Conservation (phyloP, 2,888 invertebrate genomes). For the Elysia crispata region DNA sequence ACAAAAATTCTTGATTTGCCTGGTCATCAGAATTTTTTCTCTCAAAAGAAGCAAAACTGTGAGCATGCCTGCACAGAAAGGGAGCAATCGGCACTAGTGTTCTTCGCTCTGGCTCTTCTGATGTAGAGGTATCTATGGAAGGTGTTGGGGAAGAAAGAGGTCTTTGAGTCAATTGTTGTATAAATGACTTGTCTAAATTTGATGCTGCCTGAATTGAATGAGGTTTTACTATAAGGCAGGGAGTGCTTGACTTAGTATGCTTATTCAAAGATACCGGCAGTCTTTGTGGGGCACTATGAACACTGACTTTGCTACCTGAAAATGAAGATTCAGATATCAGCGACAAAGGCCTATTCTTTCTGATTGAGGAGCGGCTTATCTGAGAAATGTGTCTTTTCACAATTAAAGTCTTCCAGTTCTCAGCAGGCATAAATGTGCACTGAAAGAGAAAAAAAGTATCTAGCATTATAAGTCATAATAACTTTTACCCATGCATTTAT, state of each 20-base stretch:
- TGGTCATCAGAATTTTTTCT: conserved; percentile 31
- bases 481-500: no score
- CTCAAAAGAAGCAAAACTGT: conserved; percentile 45
- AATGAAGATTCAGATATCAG: conserved; percentile 13
- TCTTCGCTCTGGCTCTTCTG: conserved; percentile 33
- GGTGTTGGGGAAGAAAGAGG: conserved; percentile 1
- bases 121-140: not conserved
- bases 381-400: conserved; percentile 37
- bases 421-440: conserved; percentile 47
- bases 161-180: not conserved
- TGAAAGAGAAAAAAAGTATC: conserved; percentile 21
- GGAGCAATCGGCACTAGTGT: conserved; percentile 45
- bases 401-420: conserved; percentile 39
- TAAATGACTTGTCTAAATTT: not conserved
- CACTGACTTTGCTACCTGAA: not conserved
- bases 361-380: not conserved
- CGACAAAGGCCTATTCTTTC: not conserved
- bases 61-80: conserved; percentile 44
- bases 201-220: not conserved
- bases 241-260: not conserved
- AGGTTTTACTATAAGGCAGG: not conserved
- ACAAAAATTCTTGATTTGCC: not conserved
- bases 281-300: not conserved
- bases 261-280: no score
- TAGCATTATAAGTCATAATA: no score